Evolutionary conservation across 2,113 vertebrate genomes (phyloP).

Genomic region (Notarius lentiginosus): DNA sequence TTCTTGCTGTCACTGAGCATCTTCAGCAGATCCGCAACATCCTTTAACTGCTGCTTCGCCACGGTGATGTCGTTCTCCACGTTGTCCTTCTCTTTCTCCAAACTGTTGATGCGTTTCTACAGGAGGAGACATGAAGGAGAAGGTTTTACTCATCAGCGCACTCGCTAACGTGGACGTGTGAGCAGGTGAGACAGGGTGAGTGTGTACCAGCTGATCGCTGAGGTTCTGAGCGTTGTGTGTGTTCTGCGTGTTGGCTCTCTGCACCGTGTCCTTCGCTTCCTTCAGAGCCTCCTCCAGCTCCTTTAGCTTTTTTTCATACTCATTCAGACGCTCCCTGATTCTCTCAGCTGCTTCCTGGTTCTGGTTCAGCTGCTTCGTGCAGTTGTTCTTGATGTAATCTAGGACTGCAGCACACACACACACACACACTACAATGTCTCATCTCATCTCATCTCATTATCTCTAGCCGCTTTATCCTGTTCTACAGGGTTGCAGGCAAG

Average conservation of each 20-base stretch:
- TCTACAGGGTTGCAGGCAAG: too few species aligned
- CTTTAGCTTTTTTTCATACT: constrained; percentile 79
- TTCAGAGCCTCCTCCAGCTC: constrained; percentile 78
- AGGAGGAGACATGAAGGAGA: background rate
- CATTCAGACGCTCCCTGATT: constrained; percentile 72
- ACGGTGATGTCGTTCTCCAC: constrained; percentile 71
- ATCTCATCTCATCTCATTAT: too few species aligned
- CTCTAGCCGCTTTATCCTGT: too few species aligned
- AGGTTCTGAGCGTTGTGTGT: constrained; percentile 74
- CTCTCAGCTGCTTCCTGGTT: constrained; percentile 73
- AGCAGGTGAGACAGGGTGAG: background rate
- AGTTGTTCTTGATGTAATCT: constrained; percentile 72
- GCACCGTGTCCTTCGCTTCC: constrained; percentile 70
- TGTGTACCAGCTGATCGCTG: constrained; percentile 78
- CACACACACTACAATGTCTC: background rate
- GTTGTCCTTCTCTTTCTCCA: constrained; percentile 70
- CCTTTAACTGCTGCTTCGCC: constrained; percentile 75
- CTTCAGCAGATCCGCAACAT: constrained; percentile 70
- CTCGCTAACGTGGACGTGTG: too few species aligned
- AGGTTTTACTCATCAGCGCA: background rate
- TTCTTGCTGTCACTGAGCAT: constrained; percentile 78
- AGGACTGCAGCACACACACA: constrained; percentile 74
- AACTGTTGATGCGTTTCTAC: constrained; percentile 77
- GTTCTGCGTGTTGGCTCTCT: constrained; percentile 81
- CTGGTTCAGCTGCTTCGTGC: constrained; percentile 73